Base-by-base conservation (phyloP, 2,113 vertebrate species). In the Hippoglossus stenolepis region DNA sequence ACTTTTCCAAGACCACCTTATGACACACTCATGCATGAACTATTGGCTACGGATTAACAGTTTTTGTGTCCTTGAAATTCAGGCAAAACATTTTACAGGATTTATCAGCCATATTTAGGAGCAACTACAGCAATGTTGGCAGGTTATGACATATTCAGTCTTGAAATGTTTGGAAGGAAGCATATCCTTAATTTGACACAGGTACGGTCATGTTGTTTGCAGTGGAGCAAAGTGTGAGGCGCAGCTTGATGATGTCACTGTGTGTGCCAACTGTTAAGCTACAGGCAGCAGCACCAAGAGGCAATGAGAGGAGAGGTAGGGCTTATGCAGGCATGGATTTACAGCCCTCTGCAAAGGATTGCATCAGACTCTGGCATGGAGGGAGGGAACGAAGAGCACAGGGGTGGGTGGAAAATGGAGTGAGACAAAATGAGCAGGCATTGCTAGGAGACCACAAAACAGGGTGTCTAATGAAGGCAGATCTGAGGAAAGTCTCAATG, bases 311-410 rank as follows among this genome's bases (percentile, higher is more conserved):
- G 58, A 83, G 83, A 85, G 85, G 68, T 80, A 67, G 62, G 72
- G 86, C 76, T 88, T 86, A 90, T 85, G 81, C 85, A 84, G 89
- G 83, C 88, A 79, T 87, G 87, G 87, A 90, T 93, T 93, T 94
- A 92, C 92, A 93, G 88, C 88, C 80, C 86, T 92, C 89, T 90
- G 89, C 91, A 92, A 90, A 86, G 88, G 91, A 93, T 93, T 93
- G 92, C 92, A 93, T 93, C 91, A 93, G 92, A 91, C 89, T 91
- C 83, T 87, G 85, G 86, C 85, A 82, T 66, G 72, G 83, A 83
- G 73, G 75, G 79, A 77, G 79, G 65, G 75, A 85, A 66, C 65
- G 79, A 77, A 83, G 83, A 65, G 15, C 82, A 73, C 78, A 75
- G 70, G 80, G 85, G 87, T 84, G 87, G 83, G 89, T 84, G 78